Evolutionary conservation across 2,888 invertebrate genomes (phyloP).

Genomic region (Clunio marinus): DNA sequence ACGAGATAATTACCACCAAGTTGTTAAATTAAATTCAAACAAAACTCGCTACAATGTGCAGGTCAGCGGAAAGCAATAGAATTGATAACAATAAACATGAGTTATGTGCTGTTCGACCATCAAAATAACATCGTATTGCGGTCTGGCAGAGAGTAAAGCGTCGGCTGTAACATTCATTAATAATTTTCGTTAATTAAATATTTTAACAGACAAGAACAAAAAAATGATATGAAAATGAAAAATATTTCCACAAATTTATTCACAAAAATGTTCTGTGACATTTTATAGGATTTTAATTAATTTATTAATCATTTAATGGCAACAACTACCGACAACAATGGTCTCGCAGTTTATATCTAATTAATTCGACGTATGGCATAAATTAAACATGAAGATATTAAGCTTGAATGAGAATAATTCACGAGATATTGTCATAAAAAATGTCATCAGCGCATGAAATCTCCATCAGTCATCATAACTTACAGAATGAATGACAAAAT

Average conservation of each 20-base stretch:
- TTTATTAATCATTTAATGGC: constrained; percentile 29
- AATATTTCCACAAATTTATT: background rate
- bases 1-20: constrained; percentile 30
- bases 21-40: constrained; percentile 27
- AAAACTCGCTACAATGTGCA: background rate
- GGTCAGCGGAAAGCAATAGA: constrained; percentile 9
- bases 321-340: background rate
- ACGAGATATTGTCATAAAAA: constrained; percentile 15
- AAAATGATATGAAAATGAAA: background rate
- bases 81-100: constrained; percentile 28
- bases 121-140: background rate
- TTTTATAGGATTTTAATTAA: constrained; percentile 34
- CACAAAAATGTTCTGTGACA: background rate
- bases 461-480: background rate
- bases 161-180: constrained; percentile 28
- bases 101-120: constrained; percentile 9
- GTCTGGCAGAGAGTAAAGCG: background rate
- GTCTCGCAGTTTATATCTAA: constrained; percentile 15
- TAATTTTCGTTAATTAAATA: constrained; percentile 25
- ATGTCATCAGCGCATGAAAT: constrained; percentile 29
- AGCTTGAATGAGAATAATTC: constrained; percentile 22
- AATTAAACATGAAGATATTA: constrained; percentile 17
- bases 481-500: background rate
- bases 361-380: constrained; percentile 24
- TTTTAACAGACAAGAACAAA: constrained; percentile 15